Evolutionary conservation across 2,888 invertebrate species (phyloP), one percentile per base, ranked within the genome.

Genomic region (Ectemnius continuus): DNA sequence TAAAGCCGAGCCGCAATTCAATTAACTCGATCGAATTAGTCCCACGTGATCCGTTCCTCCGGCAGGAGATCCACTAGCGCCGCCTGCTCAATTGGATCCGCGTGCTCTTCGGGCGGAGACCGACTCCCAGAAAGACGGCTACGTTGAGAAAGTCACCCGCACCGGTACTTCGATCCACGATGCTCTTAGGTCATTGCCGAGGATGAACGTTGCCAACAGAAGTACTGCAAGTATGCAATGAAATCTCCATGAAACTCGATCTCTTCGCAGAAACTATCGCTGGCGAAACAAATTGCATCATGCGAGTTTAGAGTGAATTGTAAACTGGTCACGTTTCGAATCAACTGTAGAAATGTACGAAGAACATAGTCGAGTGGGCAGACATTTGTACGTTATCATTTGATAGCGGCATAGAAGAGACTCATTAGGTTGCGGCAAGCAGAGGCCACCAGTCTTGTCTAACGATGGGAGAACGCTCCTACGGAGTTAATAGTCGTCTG

Each of bases 61-160:
- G 62, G 45, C 70, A 83, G 82, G 13, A 63, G 79, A 84, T 47
- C 78, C 80, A 26, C 57, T 79, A 61, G 73, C 75, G 59, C 74
- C 75, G 20, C 36, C 69, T 36, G 59, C 45, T 26, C 20, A 77
- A 46, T 73, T 88, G 5, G 82, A 87, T 73, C 85, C 87, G 0
- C 76, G 77, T 23, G 82, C 88, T 23, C 75, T 93, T 62, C 91
- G 93, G 8, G 48, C 18, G n/a, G n/a, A 3, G 23, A 16, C 70
- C 0, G 52, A 58, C 5, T 67, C 8, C 5, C 68, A 73, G 20
- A 46, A 60, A 13, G 64, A 23, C 11, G 28, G 46, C 6, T 73
- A 70, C 62, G 73, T 78, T 47, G 67, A 56, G 1, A 48, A 23
- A 2, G 69, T 61, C n/a, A n/a, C 59, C 0, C 62, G 62, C 3